These are phyloP conservation scores for Paracyclopina nana DNA, from an alignment of 1,140 invertebrate genomes.

Conservation along the genomic window DNA sequence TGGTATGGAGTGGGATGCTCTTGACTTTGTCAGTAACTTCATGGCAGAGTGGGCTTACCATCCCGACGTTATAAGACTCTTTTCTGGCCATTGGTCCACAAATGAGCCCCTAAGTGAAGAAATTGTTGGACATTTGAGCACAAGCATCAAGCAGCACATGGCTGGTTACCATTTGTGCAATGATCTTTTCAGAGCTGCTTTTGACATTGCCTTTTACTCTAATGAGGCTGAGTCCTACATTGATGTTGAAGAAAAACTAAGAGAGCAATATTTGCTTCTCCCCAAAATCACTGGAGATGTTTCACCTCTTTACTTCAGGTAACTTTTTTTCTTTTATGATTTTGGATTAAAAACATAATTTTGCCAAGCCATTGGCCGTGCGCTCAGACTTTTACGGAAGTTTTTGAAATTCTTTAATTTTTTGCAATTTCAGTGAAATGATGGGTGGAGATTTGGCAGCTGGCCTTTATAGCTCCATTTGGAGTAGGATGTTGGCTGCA, in stretches of 20 bases:
- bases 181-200: constrained; percentile 54
- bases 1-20: constrained; percentile 77
- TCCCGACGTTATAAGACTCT: constrained; percentile 36
- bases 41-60: constrained; percentile 61
- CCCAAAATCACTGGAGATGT: constrained; percentile 7
- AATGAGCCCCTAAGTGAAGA: constrained; percentile 44
- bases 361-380: too few relatives aligned
- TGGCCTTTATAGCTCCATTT: neutral
- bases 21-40: constrained; percentile 53
- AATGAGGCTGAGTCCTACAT: constrained; percentile 29
- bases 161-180: constrained; percentile 51
- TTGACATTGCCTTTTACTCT: constrained; percentile 66
- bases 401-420: neutral
- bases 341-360: too few relatives aligned
- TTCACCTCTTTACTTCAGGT: constrained; percentile 14
- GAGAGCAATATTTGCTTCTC: constrained; percentile 15
- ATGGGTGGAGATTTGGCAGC: constrained; percentile 1
- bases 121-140: too few relatives aligned
- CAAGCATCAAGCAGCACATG: constrained; percentile 46
- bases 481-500: constrained; percentile 51
- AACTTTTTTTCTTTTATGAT: too few relatives aligned
- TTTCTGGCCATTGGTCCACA: constrained; percentile 51
- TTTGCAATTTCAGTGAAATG: constrained; percentile 3
- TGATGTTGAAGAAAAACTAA: constrained; percentile 15
- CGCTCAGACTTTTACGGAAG: neutral